These are phyloP conservation scores for Macrophya annulata DNA, from an alignment of 2,888 invertebrate genomes.

Conservation along the genomic window DNA sequence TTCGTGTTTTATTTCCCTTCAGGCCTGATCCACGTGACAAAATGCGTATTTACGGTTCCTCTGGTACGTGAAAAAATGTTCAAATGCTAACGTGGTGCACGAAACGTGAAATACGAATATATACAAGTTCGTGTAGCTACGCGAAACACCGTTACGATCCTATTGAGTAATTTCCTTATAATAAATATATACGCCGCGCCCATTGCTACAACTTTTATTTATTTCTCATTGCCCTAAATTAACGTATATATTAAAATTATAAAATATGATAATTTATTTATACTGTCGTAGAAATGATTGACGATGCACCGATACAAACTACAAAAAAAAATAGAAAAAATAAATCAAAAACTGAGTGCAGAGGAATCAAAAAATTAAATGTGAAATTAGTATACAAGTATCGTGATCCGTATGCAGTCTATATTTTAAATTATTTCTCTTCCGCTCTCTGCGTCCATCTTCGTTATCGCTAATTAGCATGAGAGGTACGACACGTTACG, in stretches of 20 bases:
- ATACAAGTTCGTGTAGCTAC: conserved; percentile 48
- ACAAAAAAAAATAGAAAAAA: not conserved
- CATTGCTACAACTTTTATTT: not conserved
- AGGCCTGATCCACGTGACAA: conserved; percentile 35
- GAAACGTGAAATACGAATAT: not conserved
- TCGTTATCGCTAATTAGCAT: conserved; percentile 49
- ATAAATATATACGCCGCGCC: not conserved
- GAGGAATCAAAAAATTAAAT: not conserved
- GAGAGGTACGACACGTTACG: conserved; percentile 8
- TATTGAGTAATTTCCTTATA: conserved; percentile 51
- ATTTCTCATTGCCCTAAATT: conserved; percentile 13
- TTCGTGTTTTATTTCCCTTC: not conserved
- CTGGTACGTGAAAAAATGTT: conserved; percentile 50
- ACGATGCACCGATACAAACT: not conserved
- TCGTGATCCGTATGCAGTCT: not conserved
- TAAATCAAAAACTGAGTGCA: not conserved
- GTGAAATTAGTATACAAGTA: not conserved
- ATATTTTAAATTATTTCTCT: conserved; percentile 33
- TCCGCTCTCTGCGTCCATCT: conserved; percentile 13
- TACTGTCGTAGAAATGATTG: not conserved
- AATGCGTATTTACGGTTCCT: conserved; percentile 48
- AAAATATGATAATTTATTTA: not conserved
- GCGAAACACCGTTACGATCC: conserved; percentile 54
- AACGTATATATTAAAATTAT: not conserved
- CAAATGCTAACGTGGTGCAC: not conserved